These are phyloP conservation scores for Oreocharis arfaki DNA, from an alignment of 2,113 vertebrate genomes.

Conservation along the genomic window DNA sequence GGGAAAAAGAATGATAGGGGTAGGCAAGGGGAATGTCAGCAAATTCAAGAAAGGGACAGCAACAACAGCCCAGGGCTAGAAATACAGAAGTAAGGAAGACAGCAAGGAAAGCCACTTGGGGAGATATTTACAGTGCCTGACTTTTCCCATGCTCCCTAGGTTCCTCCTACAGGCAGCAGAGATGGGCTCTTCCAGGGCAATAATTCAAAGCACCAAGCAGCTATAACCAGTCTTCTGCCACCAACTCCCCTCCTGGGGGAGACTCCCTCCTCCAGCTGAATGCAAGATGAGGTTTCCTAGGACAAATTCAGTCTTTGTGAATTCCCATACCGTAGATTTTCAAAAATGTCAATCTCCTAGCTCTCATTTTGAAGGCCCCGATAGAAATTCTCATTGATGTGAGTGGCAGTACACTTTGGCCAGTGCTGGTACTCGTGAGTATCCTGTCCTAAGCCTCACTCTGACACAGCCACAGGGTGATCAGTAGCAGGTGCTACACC, in stretches of 20 bases:
- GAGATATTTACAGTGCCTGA: background rate
- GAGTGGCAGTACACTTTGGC: background rate
- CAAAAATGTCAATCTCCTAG: background rate
- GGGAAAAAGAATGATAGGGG: fast-evolving
- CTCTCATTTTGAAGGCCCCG: background rate
- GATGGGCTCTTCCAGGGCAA: background rate
- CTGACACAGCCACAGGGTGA: background rate
- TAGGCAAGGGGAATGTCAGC: background rate
- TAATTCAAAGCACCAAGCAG: conserved; percentile 30
- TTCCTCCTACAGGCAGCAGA: background rate
- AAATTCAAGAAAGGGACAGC: background rate
- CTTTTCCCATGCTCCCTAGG: background rate
- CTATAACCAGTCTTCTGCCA: background rate
- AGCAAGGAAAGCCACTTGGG: background rate
- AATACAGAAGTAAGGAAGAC: background rate
- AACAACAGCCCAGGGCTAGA: background rate
- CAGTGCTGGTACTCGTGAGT: background rate
- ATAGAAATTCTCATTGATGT: background rate
- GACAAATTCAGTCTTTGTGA: background rate
- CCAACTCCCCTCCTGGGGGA: conserved; percentile 20
- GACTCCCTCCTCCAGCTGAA: background rate
- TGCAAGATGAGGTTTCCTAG: background rate
- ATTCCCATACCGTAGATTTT: background rate
- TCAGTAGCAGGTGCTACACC: background rate
- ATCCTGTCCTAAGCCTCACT: background rate